Percentiles rank a stretch among this genome's conserved stretches.
Conservation (phyloP, 2,797 vertebrate genomes). For the Platalea minor region DNA sequence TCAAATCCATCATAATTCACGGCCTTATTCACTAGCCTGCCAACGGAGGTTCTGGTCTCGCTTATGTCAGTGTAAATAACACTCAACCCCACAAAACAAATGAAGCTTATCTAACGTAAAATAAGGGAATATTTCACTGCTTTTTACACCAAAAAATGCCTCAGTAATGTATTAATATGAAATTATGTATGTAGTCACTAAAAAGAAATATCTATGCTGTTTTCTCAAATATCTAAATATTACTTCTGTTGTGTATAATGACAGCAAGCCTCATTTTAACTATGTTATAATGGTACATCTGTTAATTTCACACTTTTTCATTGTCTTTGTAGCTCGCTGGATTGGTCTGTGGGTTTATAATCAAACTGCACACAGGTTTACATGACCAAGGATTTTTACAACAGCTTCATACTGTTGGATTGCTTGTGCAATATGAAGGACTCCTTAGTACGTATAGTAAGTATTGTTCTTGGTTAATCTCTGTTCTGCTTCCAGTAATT, state of each 20-base stretch:
- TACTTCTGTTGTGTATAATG: background rate
- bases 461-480: slow-evolving; percentile 58
- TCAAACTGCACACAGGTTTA: slow-evolving; percentile 88
- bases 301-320: background rate
- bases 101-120: background rate
- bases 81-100: background rate
- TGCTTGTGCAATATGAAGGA: slow-evolving; percentile 94
- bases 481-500: background rate
- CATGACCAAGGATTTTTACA: slow-evolving; percentile 88
- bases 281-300: background rate
- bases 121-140: background rate
- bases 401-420: slow-evolving; percentile 90
- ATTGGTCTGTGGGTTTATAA: slow-evolving; percentile 92
- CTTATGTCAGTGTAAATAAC: background rate
- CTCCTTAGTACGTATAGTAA: slow-evolving; percentile 97
- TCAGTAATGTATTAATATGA: background rate
- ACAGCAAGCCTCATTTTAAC: background rate
- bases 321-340: slow-evolving; percentile 83
- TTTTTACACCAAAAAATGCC: background rate
- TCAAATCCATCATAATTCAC: background rate
- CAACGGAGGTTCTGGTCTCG: background rate
- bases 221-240: background rate
- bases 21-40: background rate
- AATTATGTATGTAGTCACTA: background rate
- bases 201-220: background rate